Evolutionary conservation across 2,113 vertebrate genomes (phyloP), one percentile per base, ranked within the genome.

Genomic region (Telmatochromis sp.): DNA sequence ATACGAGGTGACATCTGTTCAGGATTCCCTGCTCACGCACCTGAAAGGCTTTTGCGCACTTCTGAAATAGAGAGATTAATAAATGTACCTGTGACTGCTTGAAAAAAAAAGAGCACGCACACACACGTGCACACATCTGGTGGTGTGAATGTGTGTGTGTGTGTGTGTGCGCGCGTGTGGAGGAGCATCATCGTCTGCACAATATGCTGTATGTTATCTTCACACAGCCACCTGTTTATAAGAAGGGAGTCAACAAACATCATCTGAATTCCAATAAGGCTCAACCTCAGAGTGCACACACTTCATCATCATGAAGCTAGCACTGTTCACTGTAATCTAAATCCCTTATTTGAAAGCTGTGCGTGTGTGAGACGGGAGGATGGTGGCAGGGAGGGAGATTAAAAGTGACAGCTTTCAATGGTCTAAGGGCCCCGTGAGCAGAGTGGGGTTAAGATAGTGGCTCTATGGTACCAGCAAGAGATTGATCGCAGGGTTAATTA

Each of bases 221-320:
- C 92, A 93, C 93, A 90, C 94, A 93, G 92, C 93, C 95, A 96
- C 95, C 94, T 95, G 95, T 94, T 96, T 93, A 92, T 94, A 85
- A 91, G 90, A 94, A 92, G 93, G 92, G 87, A 96, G 93, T 93
- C 93, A 88, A 94, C 92, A 95, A 94, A 95, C 92, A 87, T 94
- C 89, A 86, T 93, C 89, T 94, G 94, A 95, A 96, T 94, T 95
- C 91, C 92, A 96, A 93, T 94, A 93, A 96, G 93, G 90, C 92
- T 93, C 90, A 81, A 88, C 91, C 91, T 91, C 88, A 19, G 89
- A 91, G 92, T 91, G 89, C 89, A 90, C 93, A 88, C 87, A 89
- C 91, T 90, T 91, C 86, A 93, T 93, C 90, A 86, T 65, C 83
- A 89, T 79, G 84, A 81, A 85, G 88, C 90, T 82, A 45, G 87